Base-by-base conservation (phyloP, 2,113 vertebrate genomes). In the Thalassoma bifasciatum region DNA sequence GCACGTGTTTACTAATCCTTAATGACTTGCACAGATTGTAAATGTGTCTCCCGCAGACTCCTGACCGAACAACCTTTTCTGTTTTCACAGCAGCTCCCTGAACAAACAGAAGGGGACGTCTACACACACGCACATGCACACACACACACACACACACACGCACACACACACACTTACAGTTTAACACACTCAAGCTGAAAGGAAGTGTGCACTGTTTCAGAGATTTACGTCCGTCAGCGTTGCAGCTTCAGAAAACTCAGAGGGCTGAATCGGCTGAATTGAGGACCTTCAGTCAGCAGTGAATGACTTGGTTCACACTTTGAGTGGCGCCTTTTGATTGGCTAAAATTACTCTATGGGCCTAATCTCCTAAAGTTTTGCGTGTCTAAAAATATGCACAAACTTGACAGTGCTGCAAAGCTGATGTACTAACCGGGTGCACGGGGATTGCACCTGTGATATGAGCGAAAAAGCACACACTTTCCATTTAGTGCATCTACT, bases 211-310 rank as follows among this genome's bases (percentile, higher is more conserved):
- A 56, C 65, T 59, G 36, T 76, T 72, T 76, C 69, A n/a, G 42
- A 68, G 70, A 85, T 85, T 81, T 75, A 83, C 6, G 13, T 54
- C 21, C 17, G 16, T 46, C 56, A 7, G 2, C 24, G 47, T 52
- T 21, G 37, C 63, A 37, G 24, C 40, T 51, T 60, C 53, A 80
- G 66, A 58, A 69, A 66, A 56, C 49, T 40, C 37, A 42, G 21
- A 70, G 17, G 0, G 51, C 61, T n/a, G 19, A 64, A 14, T 72
- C 65, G 61, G 69, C 75, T 63, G 53, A 38, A 60, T 23, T 79
- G 47, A 63, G 77, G 50, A 38, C 10, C 75, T 63, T 56, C 79
- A 69, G 81, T 86, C 83, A 75, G 80, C 83, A 86, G 79, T 51
- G 84, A 73, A 10, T 50, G 52, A 65, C 84, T 72, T 71, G 67